Base-by-base conservation (phyloP, 2,797 vertebrate species). In the Ceryle rudis region DNA sequence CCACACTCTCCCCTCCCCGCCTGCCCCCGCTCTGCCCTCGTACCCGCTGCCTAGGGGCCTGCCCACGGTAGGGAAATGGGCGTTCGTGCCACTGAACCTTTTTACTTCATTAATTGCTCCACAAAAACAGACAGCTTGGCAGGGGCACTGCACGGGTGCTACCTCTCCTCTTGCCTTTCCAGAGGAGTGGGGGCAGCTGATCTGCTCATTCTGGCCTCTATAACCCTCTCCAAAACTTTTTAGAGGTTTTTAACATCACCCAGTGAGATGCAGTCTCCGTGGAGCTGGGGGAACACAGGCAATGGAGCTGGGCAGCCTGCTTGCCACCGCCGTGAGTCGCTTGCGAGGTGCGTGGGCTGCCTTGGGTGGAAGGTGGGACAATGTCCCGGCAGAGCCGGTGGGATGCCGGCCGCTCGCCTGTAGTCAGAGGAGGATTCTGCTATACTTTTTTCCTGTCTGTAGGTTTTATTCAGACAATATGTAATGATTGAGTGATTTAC, bases 381-480 rank as follows among this genome's bases (percentile, higher is more conserved):
- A 57, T 5, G 33, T 85, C 92, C 92, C 17, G 33, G 96, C 94
- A 89, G 93, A n/a, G 29, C 93, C 7, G 31, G 64, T 47, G 87
- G 54, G 60, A 62, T 2, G 3, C 92, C 3, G 33, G 91, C 69
- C 11, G 44, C 95, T 91, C 28, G 18, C 92, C 95, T 91, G 86
- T 91, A 85, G 93, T 85, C 72, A 52, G 92, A 87, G 92, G 91
- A 95, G 94, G 95, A 91, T 89, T 95, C 94, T 96, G 93, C 95
- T 96, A 77, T 91, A 94, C 93, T 96, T 95, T 64, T 97, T 97
- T 96, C 95, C 95, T 97, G 96, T 97, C 96, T 95, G 94, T 98
- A 96, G 97, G 95, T 97, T 98, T 96, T 97, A 97, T 97, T 96
- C 97, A 96, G 96, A 97, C 96, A 89, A 93, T 96, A 93, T 95